Evolutionary conservation across 2,113 vertebrate genomes (phyloP).

Genomic region (Channa maculata): DNA sequence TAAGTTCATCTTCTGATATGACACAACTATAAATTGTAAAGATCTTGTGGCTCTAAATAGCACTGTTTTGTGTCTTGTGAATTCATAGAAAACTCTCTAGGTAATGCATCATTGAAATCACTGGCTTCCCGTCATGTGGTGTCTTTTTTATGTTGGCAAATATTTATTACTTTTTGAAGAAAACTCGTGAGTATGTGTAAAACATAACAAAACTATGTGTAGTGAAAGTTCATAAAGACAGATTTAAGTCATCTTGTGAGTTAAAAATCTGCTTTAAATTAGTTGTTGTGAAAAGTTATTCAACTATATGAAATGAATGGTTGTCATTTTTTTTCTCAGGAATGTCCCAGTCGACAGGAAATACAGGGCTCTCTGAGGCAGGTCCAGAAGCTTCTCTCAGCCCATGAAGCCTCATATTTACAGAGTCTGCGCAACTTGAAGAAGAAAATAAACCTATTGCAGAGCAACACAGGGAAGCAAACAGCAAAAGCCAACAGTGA

Average conservation of each 20-base stretch:
- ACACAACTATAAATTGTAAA: not conserved
- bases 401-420: conserved; percentile 85
- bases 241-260: no score
- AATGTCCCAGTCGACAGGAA: conserved; percentile 83
- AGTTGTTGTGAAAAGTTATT: not conserved
- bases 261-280: no score
- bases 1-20: not conserved
- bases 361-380: conserved; percentile 81
- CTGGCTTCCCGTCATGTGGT: conserved; percentile 12
- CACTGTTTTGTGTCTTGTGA: conserved; percentile 2
- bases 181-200: not conserved
- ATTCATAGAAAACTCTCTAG: not conserved
- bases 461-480: conserved; percentile 68
- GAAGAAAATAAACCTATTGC: conserved; percentile 87
- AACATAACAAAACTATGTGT: no score
- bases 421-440: conserved; percentile 80
- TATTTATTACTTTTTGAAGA: conserved; percentile 19
- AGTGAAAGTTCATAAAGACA: no score
- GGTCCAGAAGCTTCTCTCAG: conserved; percentile 87
- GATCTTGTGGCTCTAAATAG: not conserved
- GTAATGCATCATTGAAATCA: conserved; percentile 15
- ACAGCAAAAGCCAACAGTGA: conserved; percentile 81
- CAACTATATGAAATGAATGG: not conserved
- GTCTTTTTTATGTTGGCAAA: conserved; percentile 28
- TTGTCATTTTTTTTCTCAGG: conserved; percentile 69